phyloP scores from a whole-genome alignment of 37 sponge, comb jelly and placozoan genomes.

The Crambe crambe region DNA sequence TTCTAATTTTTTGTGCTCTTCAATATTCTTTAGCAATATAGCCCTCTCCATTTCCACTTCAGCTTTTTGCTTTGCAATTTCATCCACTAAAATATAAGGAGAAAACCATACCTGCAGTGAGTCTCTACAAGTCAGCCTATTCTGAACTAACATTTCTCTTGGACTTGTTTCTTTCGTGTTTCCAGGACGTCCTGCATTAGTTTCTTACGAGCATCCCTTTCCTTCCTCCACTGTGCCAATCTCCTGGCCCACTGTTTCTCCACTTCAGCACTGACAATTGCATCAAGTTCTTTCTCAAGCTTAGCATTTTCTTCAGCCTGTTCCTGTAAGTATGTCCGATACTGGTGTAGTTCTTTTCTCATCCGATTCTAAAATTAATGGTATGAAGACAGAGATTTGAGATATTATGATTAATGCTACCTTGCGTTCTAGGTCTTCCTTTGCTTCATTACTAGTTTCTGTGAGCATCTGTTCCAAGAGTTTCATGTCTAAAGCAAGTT shows the following conservation, averaged over 20 bases:
- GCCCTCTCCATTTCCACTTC: constrained; percentile 56
- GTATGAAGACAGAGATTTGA: neutral
- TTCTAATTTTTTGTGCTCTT: constrained; percentile 75
- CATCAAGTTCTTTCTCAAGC: constrained; percentile 85
- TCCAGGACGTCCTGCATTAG: constrained; percentile 90
- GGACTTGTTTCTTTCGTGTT: constrained; percentile 80
- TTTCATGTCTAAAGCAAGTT: constrained; percentile 98
- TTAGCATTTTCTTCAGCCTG: constrained; percentile 73
- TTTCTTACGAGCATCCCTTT: constrained; percentile 88
- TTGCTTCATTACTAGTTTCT: constrained; percentile 80
- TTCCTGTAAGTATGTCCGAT: constrained; percentile 75
- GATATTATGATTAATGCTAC: constrained; percentile 2
- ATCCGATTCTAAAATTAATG: constrained; percentile 57
- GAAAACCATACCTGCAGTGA: too few species aligned
- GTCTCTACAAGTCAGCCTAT: neutral
- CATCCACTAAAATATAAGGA: constrained; percentile 46
- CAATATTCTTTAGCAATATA: constrained; percentile 52
- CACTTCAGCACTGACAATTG: constrained; percentile 82
- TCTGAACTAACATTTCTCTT: constrained; percentile 64
- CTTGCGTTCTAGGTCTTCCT: constrained; percentile 70
- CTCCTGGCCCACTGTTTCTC: constrained; percentile 90
- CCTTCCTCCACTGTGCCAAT: constrained; percentile 86
- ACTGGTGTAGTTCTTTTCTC: constrained; percentile 71
- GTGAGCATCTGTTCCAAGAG: constrained; percentile 84
- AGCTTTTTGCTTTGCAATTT: constrained; percentile 55